These are phyloP conservation scores for Strix uralensis DNA, from an alignment of 2,113 vertebrate genomes.

Conservation along the genomic window DNA sequence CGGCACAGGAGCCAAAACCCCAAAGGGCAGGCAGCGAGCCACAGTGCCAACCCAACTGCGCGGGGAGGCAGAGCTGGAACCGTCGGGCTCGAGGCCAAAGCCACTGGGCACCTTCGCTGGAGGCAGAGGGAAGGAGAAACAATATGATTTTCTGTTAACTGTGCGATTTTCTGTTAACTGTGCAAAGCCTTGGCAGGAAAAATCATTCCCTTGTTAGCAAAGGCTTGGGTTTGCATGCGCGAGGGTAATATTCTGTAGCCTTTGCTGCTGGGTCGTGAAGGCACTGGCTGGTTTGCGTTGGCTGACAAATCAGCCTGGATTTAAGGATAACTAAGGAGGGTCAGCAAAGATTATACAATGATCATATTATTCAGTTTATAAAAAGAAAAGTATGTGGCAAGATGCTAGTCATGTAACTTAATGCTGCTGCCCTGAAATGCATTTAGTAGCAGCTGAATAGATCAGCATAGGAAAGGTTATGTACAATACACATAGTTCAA, in stretches of 20 bases:
- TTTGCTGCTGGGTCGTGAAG: background rate
- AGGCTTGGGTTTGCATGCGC: rapidly evolving
- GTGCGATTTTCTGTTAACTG: background rate
- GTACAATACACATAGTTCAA: background rate
- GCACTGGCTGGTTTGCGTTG: background rate
- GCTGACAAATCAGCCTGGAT: background rate
- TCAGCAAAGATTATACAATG: background rate
- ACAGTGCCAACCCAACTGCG: background rate
- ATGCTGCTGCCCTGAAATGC: background rate
- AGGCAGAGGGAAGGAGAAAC: background rate
- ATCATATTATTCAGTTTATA: background rate
- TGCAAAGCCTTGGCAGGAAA: background rate
- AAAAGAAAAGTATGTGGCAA: background rate
- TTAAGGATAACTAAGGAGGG: background rate
- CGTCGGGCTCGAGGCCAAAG: rapidly evolving
- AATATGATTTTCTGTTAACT: background rate
- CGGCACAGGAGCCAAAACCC: background rate
- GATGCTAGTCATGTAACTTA: background rate
- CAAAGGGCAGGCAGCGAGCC: background rate
- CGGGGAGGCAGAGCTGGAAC: background rate
- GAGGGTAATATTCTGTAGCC: background rate
- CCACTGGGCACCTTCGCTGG: background rate
- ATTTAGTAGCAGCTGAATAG: background rate
- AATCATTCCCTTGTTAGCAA: background rate
- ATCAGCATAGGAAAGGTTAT: background rate